Evolutionary conservation across 2,113 vertebrate genomes (phyloP).

Genomic region (Oreochromis aureus): DNA sequence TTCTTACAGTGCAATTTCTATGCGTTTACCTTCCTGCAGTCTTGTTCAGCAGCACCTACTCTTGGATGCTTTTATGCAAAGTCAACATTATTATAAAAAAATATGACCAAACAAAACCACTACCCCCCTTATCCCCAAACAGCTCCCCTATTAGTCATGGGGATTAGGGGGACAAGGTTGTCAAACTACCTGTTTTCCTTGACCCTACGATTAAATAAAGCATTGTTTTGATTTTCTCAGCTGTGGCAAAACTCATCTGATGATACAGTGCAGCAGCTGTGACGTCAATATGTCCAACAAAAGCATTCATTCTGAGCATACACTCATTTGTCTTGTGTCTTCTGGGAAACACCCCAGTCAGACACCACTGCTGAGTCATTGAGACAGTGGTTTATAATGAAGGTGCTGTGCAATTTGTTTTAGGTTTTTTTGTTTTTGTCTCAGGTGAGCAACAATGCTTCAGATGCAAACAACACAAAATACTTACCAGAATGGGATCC

Average conservation of each 20-base stretch:
- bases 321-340: constrained; percentile 27
- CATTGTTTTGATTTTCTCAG: background rate
- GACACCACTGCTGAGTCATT: constrained; percentile 42
- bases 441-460: background rate
- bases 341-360: constrained; percentile 28
- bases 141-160: background rate
- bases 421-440: background rate
- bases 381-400: constrained; percentile 17
- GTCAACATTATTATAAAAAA: constrained; percentile 47
- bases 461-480: background rate
- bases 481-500: constrained; percentile 82
- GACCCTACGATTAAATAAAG: constrained; percentile 2
- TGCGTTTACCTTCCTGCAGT: background rate
- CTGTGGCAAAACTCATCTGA: constrained; percentile 4
- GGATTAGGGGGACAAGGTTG: background rate
- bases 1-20: background rate
- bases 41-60: background rate
- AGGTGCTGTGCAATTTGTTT: background rate
- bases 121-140: background rate
- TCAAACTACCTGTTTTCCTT: background rate
- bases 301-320: constrained; percentile 13
- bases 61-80: constrained; percentile 15
- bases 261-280: constrained; percentile 12
- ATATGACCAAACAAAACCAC: constrained; percentile 16
- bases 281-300: constrained; percentile 11